These are phyloP conservation scores for Burhinus bistriatus DNA, from an alignment of 2,113 vertebrate genomes.

Conservation along the genomic window DNA sequence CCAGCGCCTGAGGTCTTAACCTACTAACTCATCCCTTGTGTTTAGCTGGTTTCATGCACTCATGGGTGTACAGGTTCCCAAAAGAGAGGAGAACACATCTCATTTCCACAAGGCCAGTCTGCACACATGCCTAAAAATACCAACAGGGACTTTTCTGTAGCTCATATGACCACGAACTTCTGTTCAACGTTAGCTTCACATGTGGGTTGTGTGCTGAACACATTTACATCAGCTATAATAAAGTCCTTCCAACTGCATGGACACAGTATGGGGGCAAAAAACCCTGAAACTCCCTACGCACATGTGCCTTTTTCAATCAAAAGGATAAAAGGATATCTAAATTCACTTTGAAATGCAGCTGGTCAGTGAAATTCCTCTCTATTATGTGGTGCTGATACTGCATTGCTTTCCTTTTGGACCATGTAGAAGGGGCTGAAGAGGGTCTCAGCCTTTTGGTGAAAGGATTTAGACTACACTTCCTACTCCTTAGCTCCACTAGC, in stretches of 20 bases:
- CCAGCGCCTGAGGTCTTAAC: background rate
- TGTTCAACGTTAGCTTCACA: background rate
- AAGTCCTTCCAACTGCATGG: background rate
- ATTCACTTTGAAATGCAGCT: constrained; percentile 20
- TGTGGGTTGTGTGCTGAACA: background rate
- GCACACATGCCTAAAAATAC: background rate
- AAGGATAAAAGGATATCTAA: background rate
- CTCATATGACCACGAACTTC: background rate
- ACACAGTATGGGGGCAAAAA: background rate
- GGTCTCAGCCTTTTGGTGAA: background rate
- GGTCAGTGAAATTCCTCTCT: background rate
- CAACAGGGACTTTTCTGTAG: background rate
- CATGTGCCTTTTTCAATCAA: background rate
- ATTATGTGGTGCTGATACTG: background rate
- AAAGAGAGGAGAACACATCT: background rate
- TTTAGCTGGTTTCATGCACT: background rate
- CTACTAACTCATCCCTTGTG: background rate
- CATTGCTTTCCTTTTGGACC: background rate
- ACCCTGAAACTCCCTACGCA: background rate
- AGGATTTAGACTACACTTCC: background rate
- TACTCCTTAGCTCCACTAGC: background rate
- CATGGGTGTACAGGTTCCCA: background rate
- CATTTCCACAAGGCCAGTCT: background rate
- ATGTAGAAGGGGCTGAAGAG: background rate
- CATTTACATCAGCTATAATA: background rate